Conservation (phyloP, 2,888 invertebrate genomes). For the Seira ritae region DNA sequence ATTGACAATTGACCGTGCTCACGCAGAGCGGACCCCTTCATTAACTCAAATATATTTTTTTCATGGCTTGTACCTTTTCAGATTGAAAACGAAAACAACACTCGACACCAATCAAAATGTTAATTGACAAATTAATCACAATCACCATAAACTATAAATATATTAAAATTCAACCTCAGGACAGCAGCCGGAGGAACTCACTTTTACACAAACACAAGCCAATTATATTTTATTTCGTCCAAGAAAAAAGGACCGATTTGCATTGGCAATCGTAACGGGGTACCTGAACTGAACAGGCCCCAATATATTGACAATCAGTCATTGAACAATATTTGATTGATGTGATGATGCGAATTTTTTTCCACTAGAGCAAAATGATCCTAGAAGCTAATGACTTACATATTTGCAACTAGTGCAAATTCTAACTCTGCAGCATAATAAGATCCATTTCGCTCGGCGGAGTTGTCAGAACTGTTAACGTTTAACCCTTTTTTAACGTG, state of each 20-base stretch:
- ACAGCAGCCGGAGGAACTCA: background rate
- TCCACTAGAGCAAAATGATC: no score
- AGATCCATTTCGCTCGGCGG: conserved; percentile 9
- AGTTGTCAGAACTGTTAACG: conserved; percentile 18
- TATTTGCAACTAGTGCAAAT: no score
- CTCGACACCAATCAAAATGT: conserved; percentile 21
- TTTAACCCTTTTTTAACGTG: no score
- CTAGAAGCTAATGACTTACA: conserved; percentile 17
- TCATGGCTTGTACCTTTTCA: conserved; percentile 28
- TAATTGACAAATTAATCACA: conserved; percentile 21
- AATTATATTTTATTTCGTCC: background rate
- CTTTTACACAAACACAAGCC: background rate
- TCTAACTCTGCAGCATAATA: no score
- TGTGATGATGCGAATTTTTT: conserved; percentile 21
- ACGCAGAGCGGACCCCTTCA: conserved; percentile 20
- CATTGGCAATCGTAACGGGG: conserved; percentile 5
- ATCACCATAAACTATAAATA: conserved; percentile 21
- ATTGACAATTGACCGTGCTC: no score
- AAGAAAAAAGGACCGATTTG: background rate
- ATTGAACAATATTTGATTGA: conserved; percentile 8
- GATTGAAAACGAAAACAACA: background rate
- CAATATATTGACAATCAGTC: no score
- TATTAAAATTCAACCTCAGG: conserved; percentile 8
- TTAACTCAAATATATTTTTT: no score
- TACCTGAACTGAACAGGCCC: no score